Evolutionary conservation across 2,797 vertebrate genomes (phyloP), one percentile per base, ranked within the genome.

Genomic region (Parauchenoglanis punctatus): DNA sequence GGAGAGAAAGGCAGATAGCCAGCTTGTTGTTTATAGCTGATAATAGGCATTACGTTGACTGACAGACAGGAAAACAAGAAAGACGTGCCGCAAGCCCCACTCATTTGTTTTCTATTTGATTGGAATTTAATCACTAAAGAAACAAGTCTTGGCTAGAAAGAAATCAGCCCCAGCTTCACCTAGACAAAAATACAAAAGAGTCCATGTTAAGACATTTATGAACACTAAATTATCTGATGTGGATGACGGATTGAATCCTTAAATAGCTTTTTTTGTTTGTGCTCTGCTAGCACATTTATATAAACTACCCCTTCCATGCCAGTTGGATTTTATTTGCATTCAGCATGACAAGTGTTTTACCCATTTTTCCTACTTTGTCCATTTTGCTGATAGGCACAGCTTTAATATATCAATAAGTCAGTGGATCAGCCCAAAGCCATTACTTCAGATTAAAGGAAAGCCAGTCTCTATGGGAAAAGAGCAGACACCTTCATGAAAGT

Each of bases 401-500:
- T 94, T 91, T 56, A 92, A 88, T 89, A 4, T 85, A 89, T 92
- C 92, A 8, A 92, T 94, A 91, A 94, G 94, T 95, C 93, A 92
- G 91, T 93, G 67, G 86, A 86, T 59, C 15, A 25, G 91, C 93
- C 93, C 90, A 92, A 94, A 93, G 91, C 91, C 93, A 88, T 95
- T 94, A 93, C 92, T 93, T 91, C 80, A 93, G 92, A 94, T 94
- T 92, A 94, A 92, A 92, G 91, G 86, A 61, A 87, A 90, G 65
- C 3, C 85, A 84, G 90, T 72, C 84, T 84, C 89, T 87, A 88
- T 92, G 59, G 89, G 87, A 91, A 94, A 94, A 93, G 92, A 92
- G 93, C 93, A 92, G 94, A 95, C 92, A 88, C 93, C 91, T 94
- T 94, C 94, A 94, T 94, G 94, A 94, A 94, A 91, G 92, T 82